Evolutionary conservation across 2,113 vertebrate genomes (phyloP).

Genomic region (Tupaia chinensis): DNA sequence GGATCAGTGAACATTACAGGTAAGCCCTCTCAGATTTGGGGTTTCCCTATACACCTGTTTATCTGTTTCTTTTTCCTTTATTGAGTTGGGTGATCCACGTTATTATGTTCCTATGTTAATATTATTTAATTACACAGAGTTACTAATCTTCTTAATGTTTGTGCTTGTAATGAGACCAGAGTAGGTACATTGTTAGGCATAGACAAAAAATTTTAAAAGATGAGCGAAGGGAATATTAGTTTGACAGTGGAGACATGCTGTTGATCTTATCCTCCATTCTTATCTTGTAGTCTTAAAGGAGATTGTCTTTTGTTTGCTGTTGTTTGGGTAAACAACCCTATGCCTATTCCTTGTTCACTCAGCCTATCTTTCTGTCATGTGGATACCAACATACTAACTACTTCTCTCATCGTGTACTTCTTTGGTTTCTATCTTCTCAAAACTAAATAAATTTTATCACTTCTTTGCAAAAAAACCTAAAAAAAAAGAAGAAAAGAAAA

Average conservation of each 20-base stretch:
- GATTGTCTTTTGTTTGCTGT: too few relatives aligned
- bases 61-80: neutral
- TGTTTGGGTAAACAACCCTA: too few relatives aligned
- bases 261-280: neutral
- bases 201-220: neutral
- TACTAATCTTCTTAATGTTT: constrained; percentile 6
- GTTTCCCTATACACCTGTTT: neutral
- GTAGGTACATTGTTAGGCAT: neutral
- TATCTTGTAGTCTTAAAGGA: too few relatives aligned
- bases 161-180: neutral
- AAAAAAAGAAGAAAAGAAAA: too few relatives aligned
- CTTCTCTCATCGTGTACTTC: neutral
- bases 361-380: neutral
- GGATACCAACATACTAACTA: neutral
- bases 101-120: neutral
- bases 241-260: neutral
- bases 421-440: neutral
- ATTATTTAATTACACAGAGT: neutral
- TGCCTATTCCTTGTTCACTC: neutral
- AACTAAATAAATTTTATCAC: neutral
- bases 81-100: neutral
- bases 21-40: too few relatives aligned
- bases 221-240: neutral
- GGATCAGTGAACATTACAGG: too few relatives aligned
- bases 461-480: neutral